Conservation (phyloP, 2,888 invertebrate species). For the Tillus elongatus region DNA sequence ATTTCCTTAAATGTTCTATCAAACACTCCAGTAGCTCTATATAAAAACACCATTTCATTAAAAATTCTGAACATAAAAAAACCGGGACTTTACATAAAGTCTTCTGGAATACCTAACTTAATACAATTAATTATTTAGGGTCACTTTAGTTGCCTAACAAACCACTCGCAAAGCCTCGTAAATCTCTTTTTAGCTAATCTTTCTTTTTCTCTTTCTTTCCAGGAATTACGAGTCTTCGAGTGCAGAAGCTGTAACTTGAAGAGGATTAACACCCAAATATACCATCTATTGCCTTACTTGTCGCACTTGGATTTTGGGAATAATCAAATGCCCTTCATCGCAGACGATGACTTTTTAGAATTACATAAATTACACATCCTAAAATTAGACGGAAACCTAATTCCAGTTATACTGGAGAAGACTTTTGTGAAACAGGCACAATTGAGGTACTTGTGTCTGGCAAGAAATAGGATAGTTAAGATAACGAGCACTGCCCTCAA, state of each 20-base stretch:
- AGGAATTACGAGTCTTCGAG: conserved; percentile 60
- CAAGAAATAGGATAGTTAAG: conserved; percentile 65
- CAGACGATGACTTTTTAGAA: conserved; percentile 62
- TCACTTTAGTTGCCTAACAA: background rate
- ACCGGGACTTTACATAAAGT: background rate
- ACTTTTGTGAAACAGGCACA: conserved; percentile 52
- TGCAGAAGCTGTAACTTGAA: conserved; percentile 64
- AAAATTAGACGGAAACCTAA: conserved; percentile 65
- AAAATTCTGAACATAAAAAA: background rate
- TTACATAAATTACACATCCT: conserved; percentile 55
- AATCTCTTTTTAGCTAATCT: no score
- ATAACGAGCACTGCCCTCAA: conserved; percentile 65
- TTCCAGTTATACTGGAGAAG: conserved; percentile 65
- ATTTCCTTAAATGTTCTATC: background rate
- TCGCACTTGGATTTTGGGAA: conserved; percentile 67
- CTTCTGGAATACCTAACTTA: background rate
- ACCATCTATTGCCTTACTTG: conserved; percentile 63
- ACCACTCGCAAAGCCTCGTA: no score
- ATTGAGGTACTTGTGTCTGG: conserved; percentile 48
- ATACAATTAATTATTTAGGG: conserved; percentile 3
- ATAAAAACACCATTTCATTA: conserved; percentile 1
- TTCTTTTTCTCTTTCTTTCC: conserved; percentile 40
- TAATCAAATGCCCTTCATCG: conserved; percentile 67
- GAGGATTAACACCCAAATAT: conserved; percentile 69
- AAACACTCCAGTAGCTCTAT: no score